phyloP scores from a whole-genome alignment of 2,113 vertebrate genomes.

The Cryptomyrus ogoouensis region DNA sequence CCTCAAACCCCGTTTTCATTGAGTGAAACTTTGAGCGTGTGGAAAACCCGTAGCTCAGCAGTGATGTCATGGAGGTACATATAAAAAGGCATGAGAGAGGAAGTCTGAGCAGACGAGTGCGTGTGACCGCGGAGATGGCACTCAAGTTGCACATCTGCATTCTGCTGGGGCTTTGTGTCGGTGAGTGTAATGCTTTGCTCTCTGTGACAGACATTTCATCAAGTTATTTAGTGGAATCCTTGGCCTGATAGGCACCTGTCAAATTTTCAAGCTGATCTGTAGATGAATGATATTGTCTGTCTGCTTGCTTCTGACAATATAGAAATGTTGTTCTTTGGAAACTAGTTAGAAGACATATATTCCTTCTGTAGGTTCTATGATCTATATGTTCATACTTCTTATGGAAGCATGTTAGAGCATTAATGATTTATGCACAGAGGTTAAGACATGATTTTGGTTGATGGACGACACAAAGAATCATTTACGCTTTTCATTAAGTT shows the following conservation, averaged over 20 bases:
- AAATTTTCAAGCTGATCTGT: background rate
- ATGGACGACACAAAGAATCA: background rate
- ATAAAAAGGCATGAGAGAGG: slow-evolving; percentile 44
- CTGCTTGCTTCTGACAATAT: background rate
- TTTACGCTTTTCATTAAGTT: background rate
- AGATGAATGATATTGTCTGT: background rate
- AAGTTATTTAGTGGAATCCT: background rate
- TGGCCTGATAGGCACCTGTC: background rate
- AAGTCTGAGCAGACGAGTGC: slow-evolving; percentile 34
- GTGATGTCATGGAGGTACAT: slow-evolving; percentile 61
- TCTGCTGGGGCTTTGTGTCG: slow-evolving; percentile 41
- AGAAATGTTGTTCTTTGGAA: background rate
- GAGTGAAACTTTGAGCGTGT: slow-evolving; percentile 18
- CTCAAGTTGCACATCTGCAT: slow-evolving; percentile 36
- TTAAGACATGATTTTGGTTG: background rate
- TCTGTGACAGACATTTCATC: background rate
- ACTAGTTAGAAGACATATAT: slow-evolving; percentile 6
- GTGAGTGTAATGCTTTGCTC: slow-evolving; percentile 42
- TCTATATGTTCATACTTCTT: background rate
- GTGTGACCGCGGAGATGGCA: slow-evolving; percentile 43
- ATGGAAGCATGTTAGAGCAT: background rate
- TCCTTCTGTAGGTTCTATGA: background rate
- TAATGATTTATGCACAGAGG: background rate
- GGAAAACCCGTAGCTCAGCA: slow-evolving; percentile 51
- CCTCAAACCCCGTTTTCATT: background rate